Base-by-base conservation (phyloP, 2,888 invertebrate genomes). In the Thera britannica region DNA sequence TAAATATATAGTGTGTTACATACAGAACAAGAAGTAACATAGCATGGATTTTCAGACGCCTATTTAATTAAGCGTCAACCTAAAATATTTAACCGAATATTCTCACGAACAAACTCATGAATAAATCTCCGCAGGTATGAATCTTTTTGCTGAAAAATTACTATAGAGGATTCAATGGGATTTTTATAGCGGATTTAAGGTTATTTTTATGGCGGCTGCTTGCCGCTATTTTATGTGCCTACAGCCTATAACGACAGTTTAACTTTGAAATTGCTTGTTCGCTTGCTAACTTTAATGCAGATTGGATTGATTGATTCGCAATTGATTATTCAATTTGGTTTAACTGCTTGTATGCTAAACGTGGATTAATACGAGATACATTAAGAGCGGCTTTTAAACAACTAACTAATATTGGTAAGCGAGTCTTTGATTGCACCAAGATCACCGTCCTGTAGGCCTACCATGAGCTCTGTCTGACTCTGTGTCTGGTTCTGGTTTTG, bases 61-160 rank as follows among this genome's bases (percentile, higher is more conserved):
- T 23, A 23, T 23, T 23, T 23, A 23, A 23, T 23, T 23, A 23
- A 23, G 1, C 23, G 23, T 23, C 23, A 23, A 23, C 23, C 23
- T 23, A 23, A 23, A 23, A 23, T 23, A 23, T 23, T 23, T 23
- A 23, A 23, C 23, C 23, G 23, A 23, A 23, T 23, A 23, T 23
- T 35, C 36, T 23, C 46, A 48, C 23, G 41, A 54, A 52, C 23
- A 55, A 68, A 41, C 54, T 58, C 62, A 74, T 72, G 70, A 72
- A 72, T 74, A 72, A 74, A 63, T 65, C 63, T 46, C 55, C 65
- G 38, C 35, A 58, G 68, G 70, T 54, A 62, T 71, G 70, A 71
- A 72, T 72, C 72, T 72, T 74, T 72, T 70, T 66, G 65, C 62
- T 68, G 62, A 70, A 72, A 74, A 73, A 72, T 71, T 62, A 65